Conservation (phyloP, 1,140 invertebrate genomes). For the Lucilia sericata region DNA sequence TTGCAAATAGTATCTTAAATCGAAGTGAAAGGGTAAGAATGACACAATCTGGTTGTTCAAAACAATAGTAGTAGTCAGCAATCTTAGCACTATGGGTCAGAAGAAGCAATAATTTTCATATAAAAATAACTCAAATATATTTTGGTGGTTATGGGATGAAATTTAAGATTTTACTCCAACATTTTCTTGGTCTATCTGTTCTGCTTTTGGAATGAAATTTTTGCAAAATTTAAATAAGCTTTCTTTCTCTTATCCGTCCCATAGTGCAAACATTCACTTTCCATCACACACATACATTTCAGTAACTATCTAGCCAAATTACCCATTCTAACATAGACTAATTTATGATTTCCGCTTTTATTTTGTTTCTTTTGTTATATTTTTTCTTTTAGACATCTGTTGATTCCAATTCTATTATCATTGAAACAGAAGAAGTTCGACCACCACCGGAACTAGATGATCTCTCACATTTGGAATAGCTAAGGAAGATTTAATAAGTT, state of each 20-base stretch:
- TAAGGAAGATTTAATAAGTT: not conserved
- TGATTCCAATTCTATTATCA: slow-evolving; percentile 62
- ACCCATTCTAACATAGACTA: not conserved
- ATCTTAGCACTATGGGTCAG: no score
- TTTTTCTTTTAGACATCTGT: slow-evolving; percentile 59
- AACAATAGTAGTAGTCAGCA: no score
- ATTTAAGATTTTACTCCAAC: no score
- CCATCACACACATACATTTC: not conserved
- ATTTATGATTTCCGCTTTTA: slow-evolving; percentile 33
- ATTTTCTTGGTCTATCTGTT: no score
- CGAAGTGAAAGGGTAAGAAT: slow-evolving; percentile 48
- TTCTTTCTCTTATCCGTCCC: no score
- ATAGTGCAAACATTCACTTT: no score
- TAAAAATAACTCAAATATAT: no score
- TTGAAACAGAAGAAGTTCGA: slow-evolving; percentile 64
- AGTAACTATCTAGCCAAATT: slow-evolving; percentile 29
- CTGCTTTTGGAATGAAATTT: no score
- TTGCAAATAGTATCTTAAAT: slow-evolving; percentile 45
- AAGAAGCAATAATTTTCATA: no score
- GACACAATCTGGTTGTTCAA: no score
- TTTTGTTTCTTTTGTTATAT: slow-evolving; percentile 31
- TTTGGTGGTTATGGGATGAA: no score
- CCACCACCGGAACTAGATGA: slow-evolving; percentile 62
- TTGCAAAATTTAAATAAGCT: no score
- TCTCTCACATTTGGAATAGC: slow-evolving; percentile 61